phyloP scores from a whole-genome alignment of 35 echinoderm and acorn worm species.

The Hemicentrotus pulcherrimus region DNA sequence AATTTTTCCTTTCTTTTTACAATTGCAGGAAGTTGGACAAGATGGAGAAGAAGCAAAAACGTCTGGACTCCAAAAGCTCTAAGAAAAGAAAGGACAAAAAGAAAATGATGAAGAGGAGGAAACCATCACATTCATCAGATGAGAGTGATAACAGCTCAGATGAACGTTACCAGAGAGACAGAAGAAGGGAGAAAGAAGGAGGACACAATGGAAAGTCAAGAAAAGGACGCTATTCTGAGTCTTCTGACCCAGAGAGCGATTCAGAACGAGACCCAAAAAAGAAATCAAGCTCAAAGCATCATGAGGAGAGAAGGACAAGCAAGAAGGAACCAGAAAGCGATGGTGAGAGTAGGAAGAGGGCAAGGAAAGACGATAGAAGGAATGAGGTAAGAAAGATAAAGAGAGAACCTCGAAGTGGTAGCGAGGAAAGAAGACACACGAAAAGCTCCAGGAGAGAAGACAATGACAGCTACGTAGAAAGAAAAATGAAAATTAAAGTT shows the following conservation, averaged over 20 bases:
- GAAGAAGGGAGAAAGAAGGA: constrained; percentile 35
- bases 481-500: not conserved
- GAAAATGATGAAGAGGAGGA: constrained; percentile 5
- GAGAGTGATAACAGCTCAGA: not conserved
- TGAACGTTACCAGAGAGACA: constrained; percentile 32
- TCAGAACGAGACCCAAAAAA: not conserved
- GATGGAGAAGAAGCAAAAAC: constrained; percentile 50
- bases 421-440: constrained; percentile 36
- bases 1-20: not conserved
- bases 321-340: not conserved
- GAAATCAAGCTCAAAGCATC: not conserved
- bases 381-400: constrained; percentile 36
- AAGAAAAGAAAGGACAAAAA: constrained; percentile 15
- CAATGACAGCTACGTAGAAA: no score
- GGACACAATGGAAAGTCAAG: constrained; percentile 24
- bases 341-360: not conserved
- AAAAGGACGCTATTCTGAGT: not conserved
- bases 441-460: constrained; percentile 21
- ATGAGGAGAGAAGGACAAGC: not conserved
- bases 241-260: not conserved
- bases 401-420: constrained; percentile 42
- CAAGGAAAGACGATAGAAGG: not conserved
- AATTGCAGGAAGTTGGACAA: constrained; percentile 57
- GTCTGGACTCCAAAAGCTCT: not conserved
- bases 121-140: not conserved